Percentiles rank a stretch among this genome's conserved stretches.
phyloP scores from a whole-genome alignment of 1,140 invertebrate genomes.

The Cecropterus lyciades region DNA sequence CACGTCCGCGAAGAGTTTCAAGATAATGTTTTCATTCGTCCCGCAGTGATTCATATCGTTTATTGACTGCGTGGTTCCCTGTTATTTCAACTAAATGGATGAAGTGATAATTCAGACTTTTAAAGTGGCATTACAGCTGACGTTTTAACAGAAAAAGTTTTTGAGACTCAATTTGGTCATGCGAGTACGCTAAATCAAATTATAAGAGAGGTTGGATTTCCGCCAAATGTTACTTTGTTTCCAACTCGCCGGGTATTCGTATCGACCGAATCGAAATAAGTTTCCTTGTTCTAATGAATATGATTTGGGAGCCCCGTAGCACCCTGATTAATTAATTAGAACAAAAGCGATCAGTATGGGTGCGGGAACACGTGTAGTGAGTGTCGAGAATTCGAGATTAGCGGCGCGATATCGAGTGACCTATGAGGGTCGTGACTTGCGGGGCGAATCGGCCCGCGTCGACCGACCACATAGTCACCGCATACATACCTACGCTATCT shows the following conservation, averaged over 20 bases:
- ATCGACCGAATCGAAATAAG: conserved; percentile 60
- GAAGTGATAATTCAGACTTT: conserved; percentile 14
- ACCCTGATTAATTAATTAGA: conserved; percentile 54
- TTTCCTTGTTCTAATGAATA: conserved; percentile 44
- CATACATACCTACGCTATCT: conserved; percentile 13
- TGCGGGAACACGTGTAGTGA: conserved; percentile 53
- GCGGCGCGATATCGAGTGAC: conserved; percentile 63
- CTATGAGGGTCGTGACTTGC: conserved; percentile 60
- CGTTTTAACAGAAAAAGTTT: conserved; percentile 34
- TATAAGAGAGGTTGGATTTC: conserved; percentile 73
- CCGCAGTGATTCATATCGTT: conserved; percentile 50
- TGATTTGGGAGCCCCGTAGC: conserved; percentile 27
- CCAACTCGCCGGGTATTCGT: conserved; percentile 62
- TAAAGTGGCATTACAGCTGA: conserved; percentile 16
- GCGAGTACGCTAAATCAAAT: conserved; percentile 69
- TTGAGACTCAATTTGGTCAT: conserved; percentile 46
- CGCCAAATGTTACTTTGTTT: conserved; percentile 77
- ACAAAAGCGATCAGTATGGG: conserved; percentile 37
- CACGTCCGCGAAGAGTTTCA: conserved; percentile 53
- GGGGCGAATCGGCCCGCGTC: conserved; percentile 43
- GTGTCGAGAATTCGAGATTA: conserved; percentile 61
- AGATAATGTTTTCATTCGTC: conserved; percentile 51
- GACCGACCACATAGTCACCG: conserved; percentile 13
- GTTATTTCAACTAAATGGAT: conserved; percentile 21
- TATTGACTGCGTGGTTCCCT: conserved; percentile 50